Conservation (phyloP, 2,797 vertebrate genomes). For the Oreortyx pictus region DNA sequence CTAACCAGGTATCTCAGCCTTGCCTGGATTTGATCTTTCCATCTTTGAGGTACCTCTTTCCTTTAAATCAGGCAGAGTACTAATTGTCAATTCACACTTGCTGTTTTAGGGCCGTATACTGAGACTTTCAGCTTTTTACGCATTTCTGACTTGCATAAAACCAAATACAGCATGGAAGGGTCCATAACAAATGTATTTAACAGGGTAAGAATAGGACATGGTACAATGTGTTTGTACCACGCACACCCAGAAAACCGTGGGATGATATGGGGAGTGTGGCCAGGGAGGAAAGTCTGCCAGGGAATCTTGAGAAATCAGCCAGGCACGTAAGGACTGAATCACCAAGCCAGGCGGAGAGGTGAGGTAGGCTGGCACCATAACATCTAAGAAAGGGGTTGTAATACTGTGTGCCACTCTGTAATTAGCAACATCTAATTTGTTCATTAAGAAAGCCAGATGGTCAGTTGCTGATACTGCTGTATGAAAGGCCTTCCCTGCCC, state of each 20-base stretch:
- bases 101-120: neutral
- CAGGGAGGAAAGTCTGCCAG: constrained; percentile 54
- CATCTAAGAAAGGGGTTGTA: constrained; percentile 73
- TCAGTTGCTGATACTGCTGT: constrained; percentile 33
- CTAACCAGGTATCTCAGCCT: neutral
- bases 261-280: neutral
- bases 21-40: neutral
- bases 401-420: constrained; percentile 64
- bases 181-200: neutral
- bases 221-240: neutral
- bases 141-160: neutral
- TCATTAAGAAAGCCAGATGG: constrained; percentile 36
- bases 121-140: neutral
- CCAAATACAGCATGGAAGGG: neutral
- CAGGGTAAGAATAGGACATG: neutral
- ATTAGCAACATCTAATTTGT: constrained; percentile 46
- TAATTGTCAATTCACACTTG: neutral
- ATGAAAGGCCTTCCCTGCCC: constrained; percentile 4
- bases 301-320: constrained; percentile 70
- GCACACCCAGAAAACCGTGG: neutral
- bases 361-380: constrained; percentile 73
- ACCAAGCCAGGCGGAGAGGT: constrained; percentile 52
- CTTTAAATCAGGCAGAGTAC: neutral
- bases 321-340: constrained; percentile 70
- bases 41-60: neutral